Base-by-base conservation (phyloP, 2,888 invertebrate genomes). In the Blastobasis lacticolella region DNA sequence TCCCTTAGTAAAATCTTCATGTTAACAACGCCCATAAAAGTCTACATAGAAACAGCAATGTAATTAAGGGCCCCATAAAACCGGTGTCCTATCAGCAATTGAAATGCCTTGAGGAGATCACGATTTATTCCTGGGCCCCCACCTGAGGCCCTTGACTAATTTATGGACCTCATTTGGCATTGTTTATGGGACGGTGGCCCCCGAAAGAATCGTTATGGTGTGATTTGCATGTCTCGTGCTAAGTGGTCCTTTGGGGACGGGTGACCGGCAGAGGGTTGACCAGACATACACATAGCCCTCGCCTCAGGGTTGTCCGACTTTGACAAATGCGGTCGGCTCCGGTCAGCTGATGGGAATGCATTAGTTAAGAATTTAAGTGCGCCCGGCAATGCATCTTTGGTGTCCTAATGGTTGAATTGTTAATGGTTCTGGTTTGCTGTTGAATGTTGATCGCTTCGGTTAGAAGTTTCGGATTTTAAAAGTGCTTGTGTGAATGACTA, bases 161-260 rank as follows among this genome's bases (percentile, higher is more conserved):
- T 76, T 80, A 80, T 75, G 63, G 74, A 66, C 69, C 63, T 81
- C 80, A 83, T 81, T 81, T 74, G 74, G 73, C 63, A 67, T 76
- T 70, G 71, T 74, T 76, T 74, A 76, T 72, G 66, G 60, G 58
- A 71, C 57, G 57, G 56, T 46, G 51, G 49, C 5, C 57, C 55
- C 69, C 64, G 64, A 75, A 83, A 81, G 81, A 81, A 82, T 79
- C 66, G 78, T 73, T 69, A 67, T 62, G 68, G 64, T 67, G 75
- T 76, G 81, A 84, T 84, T 84, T 83, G 82, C 83, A 83, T 85
- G 79, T 76, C 70, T 67, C 67, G 64, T 52, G 59, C 57, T 71
- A 75, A 76, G 71, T 73, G 71, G 63, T 59, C 68, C 66, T 62
- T 59, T 57, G 66, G 67, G 64, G 56, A 55, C 51, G 9, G 6